Evolutionary conservation across 2,797 vertebrate genomes (phyloP), one percentile per base, ranked within the genome.

Genomic region (Falco naumanni): DNA sequence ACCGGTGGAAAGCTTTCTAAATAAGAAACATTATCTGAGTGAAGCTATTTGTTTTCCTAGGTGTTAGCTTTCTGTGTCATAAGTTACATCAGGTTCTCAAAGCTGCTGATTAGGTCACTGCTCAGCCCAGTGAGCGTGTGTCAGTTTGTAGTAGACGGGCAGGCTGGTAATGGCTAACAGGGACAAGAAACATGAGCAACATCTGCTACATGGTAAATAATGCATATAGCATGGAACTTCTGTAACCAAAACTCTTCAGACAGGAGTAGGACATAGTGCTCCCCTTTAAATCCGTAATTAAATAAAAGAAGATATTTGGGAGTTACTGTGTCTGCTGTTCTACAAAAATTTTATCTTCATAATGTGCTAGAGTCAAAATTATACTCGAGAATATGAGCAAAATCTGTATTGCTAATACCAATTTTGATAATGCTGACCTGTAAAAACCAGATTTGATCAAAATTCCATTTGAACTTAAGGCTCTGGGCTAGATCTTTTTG

Each of bases 201-300:
- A 12, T 8, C 14, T 34, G 33, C 31, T n/a, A 3, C 0, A 0
- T 57, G 61, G 39, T 53, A 34, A 77, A 60, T 54, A 4, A 25
- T 56, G 11, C 5, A 24, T 16, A 6, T 5, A 33, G 29, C 24
- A 53, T 48, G 50, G 53, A 50, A 39, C 59, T 77, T 50, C 39
- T 74, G 68, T 19, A 10, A 39, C 31, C 25, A 18, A 29, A 61
- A 9, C 47, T 2, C 59, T 37, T 39, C 10, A 34, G 72, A 54
- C 50, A 45, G 69, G 45, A 71, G 71, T 10, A 19, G 60, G 63
- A 12, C 13, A 10, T 47, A 50, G 29, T 33, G 18, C 14, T 41
- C 20, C 17, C 8, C 12, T 75, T 76, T 6, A 28, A 41, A 13
- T 21, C 24, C 0, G 0, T 29, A 11, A 78, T 71, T 50, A 59